Conservation (phyloP, 35 echinoderm and acorn worm species). For the Nesometra sesokonis region DNA sequence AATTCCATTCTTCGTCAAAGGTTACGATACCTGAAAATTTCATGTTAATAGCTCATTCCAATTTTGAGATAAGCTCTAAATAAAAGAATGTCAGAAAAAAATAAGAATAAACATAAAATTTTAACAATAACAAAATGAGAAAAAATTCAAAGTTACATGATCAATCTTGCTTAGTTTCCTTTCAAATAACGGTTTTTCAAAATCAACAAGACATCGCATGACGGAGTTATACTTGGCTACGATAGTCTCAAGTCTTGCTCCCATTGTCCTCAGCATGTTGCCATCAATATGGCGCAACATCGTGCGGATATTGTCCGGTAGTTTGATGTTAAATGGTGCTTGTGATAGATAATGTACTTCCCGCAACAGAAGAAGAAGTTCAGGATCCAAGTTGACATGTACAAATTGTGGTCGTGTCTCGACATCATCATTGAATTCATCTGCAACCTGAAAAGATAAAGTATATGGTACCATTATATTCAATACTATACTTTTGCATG, state of each 20-base stretch:
- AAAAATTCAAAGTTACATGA: conserved; percentile 40
- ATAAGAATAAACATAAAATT: no score
- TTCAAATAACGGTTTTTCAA: conserved; percentile 93
- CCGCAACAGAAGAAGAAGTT: conserved; percentile 62
- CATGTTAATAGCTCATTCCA: no score
- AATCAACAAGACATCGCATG: conserved; percentile 82
- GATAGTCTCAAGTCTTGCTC: conserved; percentile 73
- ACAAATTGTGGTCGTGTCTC: conserved; percentile 69
- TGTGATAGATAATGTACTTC: conserved; percentile 88
- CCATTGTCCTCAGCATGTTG: conserved; percentile 61
- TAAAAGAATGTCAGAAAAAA: no score
- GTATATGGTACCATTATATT: no score
- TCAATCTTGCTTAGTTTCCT: conserved; percentile 90
- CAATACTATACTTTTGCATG: no score
- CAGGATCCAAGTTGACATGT: conserved; percentile 92
- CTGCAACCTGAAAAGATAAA: no score
- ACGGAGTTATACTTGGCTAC: conserved; percentile 96
- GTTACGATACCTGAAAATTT: no score
- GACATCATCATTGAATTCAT: conserved; percentile 82
- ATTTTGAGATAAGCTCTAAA: no score
- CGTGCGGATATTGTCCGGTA: conserved; percentile 66
- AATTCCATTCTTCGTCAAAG: no score
- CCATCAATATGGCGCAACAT: conserved; percentile 73
- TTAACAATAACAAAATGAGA: no score
- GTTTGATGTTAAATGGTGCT: conserved; percentile 75